Conservation (phyloP, 1,140 invertebrate genomes). For the Tenebrio molitor region DNA sequence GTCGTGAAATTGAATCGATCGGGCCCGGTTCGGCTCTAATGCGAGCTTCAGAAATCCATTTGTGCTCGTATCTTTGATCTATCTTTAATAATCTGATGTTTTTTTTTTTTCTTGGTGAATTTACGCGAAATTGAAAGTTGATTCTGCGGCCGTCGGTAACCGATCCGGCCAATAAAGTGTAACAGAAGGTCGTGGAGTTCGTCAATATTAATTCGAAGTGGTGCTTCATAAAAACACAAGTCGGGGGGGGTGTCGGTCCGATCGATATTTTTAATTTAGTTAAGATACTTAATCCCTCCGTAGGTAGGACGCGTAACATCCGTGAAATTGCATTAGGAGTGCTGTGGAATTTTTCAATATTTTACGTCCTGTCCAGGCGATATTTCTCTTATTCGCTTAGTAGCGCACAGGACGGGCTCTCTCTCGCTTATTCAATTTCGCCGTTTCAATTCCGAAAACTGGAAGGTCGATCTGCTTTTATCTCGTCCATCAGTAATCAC, state of each 20-base stretch:
- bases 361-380: conserved; percentile 58
- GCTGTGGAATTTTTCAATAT: conserved; percentile 63
- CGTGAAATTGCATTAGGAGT: conserved; percentile 61
- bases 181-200: conserved; percentile 11
- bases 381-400: conserved; percentile 57
- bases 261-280: conserved; percentile 61
- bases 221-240: conserved; percentile 43
- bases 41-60: too few species aligned
- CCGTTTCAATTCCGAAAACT: conserved; percentile 62
- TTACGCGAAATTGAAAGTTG: neutral
- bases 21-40: too few species aligned
- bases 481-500: conserved; percentile 63
- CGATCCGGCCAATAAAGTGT: conserved; percentile 16
- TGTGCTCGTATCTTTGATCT: too few species aligned
- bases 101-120: too few species aligned
- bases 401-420: conserved; percentile 42
- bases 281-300: conserved; percentile 52
- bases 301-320: conserved; percentile 57
- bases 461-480: conserved; percentile 60
- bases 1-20: too few species aligned
- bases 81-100: too few species aligned
- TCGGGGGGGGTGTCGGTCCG: conserved; percentile 27
- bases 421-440: conserved; percentile 62
- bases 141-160: neutral
- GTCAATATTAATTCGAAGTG: conserved; percentile 48